Evolutionary conservation across 2,888 invertebrate species (phyloP), one percentile per base, ranked within the genome.

Genomic region (Latrodectus hesperus): DNA sequence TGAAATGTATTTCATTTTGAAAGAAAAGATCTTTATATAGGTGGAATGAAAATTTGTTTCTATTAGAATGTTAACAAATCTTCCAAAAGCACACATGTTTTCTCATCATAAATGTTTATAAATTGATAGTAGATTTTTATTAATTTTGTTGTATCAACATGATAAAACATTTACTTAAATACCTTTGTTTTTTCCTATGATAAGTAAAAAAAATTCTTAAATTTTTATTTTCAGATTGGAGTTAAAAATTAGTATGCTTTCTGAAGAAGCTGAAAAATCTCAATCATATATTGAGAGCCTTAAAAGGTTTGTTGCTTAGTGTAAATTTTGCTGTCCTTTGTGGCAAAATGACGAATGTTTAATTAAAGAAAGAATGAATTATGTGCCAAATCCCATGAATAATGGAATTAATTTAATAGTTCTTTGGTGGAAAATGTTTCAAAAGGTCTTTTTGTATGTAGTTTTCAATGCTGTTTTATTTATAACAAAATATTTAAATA

Each of bases 221-320:
- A 53, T n/a, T 52, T 74, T 52, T 74, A 51, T 53, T 73, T 64
- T 70, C 70, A 88, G 88, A 22, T 70, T 88, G n/a, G 83, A 88
- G 78, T 70, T 88, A 53, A 88, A 74, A 78, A 70, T 88, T 22
- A 79, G 74, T n/a, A 83, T 83, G 82, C 52, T 88, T 9, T 38
- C 51, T 70, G 78, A 83, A 75, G 88, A 88, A 70, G 49, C 26
- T 68, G 60, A 82, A 64, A 83, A 83, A 64, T 88, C 88, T n/a
- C 51, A 82, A 17, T 77, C 77, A 22, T 79, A 75, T 22, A 79
- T 83, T 64, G 73, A 78, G 65, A 73, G 76, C 38, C 75, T 88
- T 26, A 88, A 83, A 70, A 82, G 71, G 88, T 88, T 78, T 55
- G 9, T 9, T 65, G 53, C n/a, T 38, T 68, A 65, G 11, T 49